Base-by-base conservation (phyloP, 2,888 invertebrate genomes). In the Drosophila kanekoi region DNA sequence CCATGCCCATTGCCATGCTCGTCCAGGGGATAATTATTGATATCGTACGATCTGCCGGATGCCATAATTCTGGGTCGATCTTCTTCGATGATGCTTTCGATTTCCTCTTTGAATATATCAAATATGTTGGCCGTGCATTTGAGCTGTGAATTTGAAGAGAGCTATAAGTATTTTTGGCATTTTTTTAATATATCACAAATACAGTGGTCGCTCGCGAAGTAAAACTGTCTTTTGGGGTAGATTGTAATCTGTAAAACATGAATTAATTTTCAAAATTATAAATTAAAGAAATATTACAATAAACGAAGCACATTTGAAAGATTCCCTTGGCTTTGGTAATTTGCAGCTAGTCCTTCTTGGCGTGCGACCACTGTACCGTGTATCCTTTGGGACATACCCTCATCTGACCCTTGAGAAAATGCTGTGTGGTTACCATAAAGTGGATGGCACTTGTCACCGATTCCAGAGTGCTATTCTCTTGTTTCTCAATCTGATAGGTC, bases 11-110 rank as follows among this genome's bases (percentile, higher is more conserved):
- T 74, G 43, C 66, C 66, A 57, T 91, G 86, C 64, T 91, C 90
- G 32, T 92, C 91, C 63, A 90, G 87, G 1, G 91, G 90, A 88
- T 91, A 92, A 51, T 91, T 90, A 61, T 91, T 91, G 62, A 91
- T 91, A 60, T 92, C 91, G 57, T 91, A 91, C 2, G 92, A 92
- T 71, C 92, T 87, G n/a, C 92, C 92, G 1, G 92, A 92, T 47
- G 92, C 93, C 87, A 93, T 90, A 66, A 92, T 92, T 62, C 92
- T 84, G 35, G 92, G 92, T 3, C 91, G 89, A 87, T 92, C 93
- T 77, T 93, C 92, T 65, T 92, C 92, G 51, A 93, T 92, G 40
- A 91, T 67, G 72, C 89, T 92, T 67, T 93, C 93, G 52, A 91
- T 89, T 85, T 92, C 91, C 75, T 92, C 92, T 54, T 91, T 91